phyloP scores from a whole-genome alignment of 2,797 vertebrate species.

The Sebastes jordani region DNA sequence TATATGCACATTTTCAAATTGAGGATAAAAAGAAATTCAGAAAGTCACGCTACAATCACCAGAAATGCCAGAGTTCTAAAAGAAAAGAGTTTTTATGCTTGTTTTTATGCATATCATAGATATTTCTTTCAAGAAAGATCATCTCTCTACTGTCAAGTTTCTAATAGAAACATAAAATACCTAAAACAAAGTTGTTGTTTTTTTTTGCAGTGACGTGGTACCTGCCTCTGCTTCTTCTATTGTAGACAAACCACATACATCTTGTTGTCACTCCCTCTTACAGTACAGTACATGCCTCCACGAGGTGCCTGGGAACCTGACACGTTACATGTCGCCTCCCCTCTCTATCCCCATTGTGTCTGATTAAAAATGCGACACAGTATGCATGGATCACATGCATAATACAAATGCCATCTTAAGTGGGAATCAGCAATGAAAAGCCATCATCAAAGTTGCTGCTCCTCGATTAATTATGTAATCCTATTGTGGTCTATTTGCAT shows the following conservation, averaged over 20 bases:
- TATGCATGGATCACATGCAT: background rate
- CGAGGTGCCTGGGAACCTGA: background rate
- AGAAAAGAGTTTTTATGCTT: background rate
- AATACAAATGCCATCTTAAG: slow-evolving; percentile 25
- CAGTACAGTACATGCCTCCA: background rate
- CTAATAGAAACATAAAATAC: too few relatives aligned
- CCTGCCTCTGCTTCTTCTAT: background rate
- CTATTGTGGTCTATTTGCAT: slow-evolving; percentile 46
- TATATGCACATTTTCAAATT: background rate
- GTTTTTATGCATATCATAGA: background rate
- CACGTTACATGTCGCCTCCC: background rate
- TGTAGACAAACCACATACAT: background rate
- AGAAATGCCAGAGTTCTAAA: background rate
- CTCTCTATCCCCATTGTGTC: background rate
- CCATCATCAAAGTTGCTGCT: slow-evolving; percentile 13
- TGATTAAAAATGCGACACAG: slow-evolving; percentile 1
- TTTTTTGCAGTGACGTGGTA: background rate
- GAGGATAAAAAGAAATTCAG: background rate
- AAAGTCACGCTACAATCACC: background rate
- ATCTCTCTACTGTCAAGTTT: too few relatives aligned
- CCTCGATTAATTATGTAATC: slow-evolving; percentile 50
- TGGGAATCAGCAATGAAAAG: slow-evolving; percentile 26
- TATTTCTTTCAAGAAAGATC: too few relatives aligned
- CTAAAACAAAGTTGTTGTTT: too few relatives aligned
- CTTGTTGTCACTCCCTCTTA: background rate